Conservation (phyloP, 1,140 invertebrate genomes). For the Drosophila hydei region DNA sequence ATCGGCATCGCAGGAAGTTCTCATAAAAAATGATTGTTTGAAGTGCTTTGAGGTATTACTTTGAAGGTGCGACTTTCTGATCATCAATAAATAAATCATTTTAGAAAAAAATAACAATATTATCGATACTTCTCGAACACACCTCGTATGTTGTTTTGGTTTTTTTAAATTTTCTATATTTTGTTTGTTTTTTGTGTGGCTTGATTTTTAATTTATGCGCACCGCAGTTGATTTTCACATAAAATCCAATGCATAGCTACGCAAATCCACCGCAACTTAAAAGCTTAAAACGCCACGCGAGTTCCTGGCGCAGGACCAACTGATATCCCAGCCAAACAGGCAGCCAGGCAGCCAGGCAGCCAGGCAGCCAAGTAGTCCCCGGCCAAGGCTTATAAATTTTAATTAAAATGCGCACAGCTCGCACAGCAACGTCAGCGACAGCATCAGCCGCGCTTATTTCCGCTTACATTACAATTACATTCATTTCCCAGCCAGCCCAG, state of each 20-base stretch:
- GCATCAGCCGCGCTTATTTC: conserved; percentile 68
- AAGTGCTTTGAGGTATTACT: too few species aligned
- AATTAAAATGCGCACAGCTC: conserved; percentile 71
- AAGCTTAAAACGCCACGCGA: conserved; percentile 75
- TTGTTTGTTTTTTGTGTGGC: conserved; percentile 37
- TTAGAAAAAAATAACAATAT: too few species aligned
- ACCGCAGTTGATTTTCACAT: conserved; percentile 79
- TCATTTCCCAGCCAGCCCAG: conserved; percentile 27
- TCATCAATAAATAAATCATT: too few species aligned
- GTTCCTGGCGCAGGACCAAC: conserved; percentile 20
- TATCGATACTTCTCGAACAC: too few species aligned
- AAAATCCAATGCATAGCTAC: conserved; percentile 69
- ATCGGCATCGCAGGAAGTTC: too few species aligned
- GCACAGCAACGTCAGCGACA: conserved; percentile 46
- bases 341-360: too few species aligned
- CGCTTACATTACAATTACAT: conserved; percentile 82
- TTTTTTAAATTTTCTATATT: conserved; percentile 1
- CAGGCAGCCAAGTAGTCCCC: conserved; percentile 50
- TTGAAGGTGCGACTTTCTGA: too few species aligned
- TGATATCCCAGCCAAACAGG: conserved; percentile 43
- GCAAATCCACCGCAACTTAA: conserved; percentile 78
- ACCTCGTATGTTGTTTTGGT: conserved; percentile 3
- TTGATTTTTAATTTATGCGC: conserved; percentile 79
- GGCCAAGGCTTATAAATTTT: conserved; percentile 79
- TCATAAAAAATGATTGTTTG: too few species aligned